Conservation (phyloP, 2,113 vertebrate species). For the Rousettus leschenaultii region DNA sequence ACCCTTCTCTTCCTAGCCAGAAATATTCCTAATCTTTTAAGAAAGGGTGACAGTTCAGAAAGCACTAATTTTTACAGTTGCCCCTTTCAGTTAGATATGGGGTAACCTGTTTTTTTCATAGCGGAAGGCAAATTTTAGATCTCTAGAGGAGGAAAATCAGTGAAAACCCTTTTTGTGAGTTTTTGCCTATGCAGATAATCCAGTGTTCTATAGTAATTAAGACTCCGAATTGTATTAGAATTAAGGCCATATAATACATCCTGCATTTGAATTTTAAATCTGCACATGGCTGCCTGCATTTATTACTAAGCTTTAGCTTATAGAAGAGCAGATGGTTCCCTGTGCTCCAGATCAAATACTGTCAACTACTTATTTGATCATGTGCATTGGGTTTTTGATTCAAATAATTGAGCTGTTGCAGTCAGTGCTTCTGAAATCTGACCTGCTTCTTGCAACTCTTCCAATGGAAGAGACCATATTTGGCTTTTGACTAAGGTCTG, state of each 20-base stretch:
- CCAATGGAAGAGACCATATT: conserved; percentile 44
- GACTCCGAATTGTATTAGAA: neutral
- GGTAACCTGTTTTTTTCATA: neutral
- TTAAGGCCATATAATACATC: conserved; percentile 12
- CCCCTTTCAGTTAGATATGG: neutral
- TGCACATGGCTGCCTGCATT: conserved; percentile 49
- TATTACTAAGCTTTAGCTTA: conserved; percentile 69
- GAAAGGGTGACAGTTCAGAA: neutral
- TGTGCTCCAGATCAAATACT: conserved; percentile 77
- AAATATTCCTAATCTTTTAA: neutral
- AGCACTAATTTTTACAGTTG: neutral
- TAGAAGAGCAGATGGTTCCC: conserved; percentile 78
- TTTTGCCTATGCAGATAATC: neutral
- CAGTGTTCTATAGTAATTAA: conserved; percentile 32
- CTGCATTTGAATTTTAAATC: conserved; percentile 59
- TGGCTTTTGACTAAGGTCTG: conserved; percentile 61
- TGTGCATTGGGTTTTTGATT: conserved; percentile 72
- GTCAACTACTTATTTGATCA: conserved; percentile 79
- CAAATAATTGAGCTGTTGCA: conserved; percentile 77
- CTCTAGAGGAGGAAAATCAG: neutral
- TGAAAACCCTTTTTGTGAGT: neutral
- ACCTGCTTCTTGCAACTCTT: conserved; percentile 72
- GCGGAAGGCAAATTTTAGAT: neutral
- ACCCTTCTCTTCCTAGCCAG: neutral
- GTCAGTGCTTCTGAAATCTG: conserved; percentile 74